phyloP scores from a whole-genome alignment of 2,888 invertebrate species.

The Acanthococcus lagerstroemiae region DNA sequence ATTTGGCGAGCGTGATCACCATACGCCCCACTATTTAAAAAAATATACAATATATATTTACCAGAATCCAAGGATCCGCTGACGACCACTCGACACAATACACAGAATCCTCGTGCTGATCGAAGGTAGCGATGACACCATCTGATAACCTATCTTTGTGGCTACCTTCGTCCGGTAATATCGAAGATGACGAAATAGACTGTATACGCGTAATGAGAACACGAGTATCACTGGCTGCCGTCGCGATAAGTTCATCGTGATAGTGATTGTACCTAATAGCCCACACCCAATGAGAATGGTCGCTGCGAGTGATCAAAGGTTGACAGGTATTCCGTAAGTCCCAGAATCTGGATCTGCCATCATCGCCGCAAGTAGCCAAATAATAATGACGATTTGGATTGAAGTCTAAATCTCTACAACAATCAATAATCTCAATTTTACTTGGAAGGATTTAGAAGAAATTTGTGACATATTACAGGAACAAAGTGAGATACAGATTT shows the following conservation, averaged over 20 bases:
- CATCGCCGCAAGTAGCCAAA: constrained; percentile 88
- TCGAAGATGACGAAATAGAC: constrained; percentile 65
- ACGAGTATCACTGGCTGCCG: constrained; percentile 88
- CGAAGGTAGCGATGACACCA: constrained; percentile 82
- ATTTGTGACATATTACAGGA: too few species aligned
- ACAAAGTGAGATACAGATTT: too few species aligned
- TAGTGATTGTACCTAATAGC: constrained; percentile 68
- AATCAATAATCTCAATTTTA: too few species aligned
- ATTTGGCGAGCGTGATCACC: too few species aligned
- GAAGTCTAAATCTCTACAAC: constrained; percentile 84
- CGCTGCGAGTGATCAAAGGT: constrained; percentile 67
- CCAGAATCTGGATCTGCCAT: constrained; percentile 92
- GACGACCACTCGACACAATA: constrained; percentile 96
- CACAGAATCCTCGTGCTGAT: constrained; percentile 96
- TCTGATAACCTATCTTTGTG: constrained; percentile 55
- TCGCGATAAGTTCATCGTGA: constrained; percentile 89
- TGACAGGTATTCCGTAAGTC: constrained; percentile 74
- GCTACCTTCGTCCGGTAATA: constrained; percentile 43
- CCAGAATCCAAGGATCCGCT: constrained; percentile 97
- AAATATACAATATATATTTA: too few species aligned
- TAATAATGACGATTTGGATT: constrained; percentile 97
- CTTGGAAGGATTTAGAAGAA: background rate
- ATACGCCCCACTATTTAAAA: too few species aligned
- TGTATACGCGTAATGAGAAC: constrained; percentile 80
- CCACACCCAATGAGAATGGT: constrained; percentile 72